Evolutionary conservation across 2,113 vertebrate species (phyloP).

Genomic region (Pionites leucogaster): DNA sequence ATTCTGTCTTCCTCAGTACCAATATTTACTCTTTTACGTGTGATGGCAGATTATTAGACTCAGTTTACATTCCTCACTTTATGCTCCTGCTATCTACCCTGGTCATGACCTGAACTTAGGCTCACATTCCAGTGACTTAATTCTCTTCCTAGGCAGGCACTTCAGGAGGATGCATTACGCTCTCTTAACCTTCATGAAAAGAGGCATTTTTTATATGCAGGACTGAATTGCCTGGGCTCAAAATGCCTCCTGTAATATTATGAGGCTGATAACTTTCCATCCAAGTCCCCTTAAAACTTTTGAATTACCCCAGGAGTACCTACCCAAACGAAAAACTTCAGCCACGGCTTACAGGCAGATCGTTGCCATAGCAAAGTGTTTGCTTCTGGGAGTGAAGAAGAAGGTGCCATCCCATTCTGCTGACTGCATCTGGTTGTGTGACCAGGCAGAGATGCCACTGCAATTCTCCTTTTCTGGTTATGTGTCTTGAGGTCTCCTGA

Average conservation of each 20-base stretch:
- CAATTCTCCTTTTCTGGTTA: background rate
- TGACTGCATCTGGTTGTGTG: background rate
- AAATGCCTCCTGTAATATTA: background rate
- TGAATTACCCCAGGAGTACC: background rate
- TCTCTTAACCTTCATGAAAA: background rate
- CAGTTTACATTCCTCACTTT: background rate
- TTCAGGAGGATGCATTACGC: background rate
- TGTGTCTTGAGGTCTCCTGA: background rate
- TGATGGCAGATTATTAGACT: background rate
- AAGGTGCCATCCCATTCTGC: background rate
- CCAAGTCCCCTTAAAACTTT: background rate
- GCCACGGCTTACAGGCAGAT: background rate
- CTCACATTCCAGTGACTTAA: background rate
- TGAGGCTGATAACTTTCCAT: background rate
- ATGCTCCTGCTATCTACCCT: background rate
- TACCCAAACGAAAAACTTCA: background rate
- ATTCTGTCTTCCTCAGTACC: background rate
- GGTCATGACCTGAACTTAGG: background rate
- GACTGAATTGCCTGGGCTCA: background rate
- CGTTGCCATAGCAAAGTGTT: background rate
- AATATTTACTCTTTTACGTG: background rate
- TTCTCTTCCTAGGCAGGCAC: accelerated
- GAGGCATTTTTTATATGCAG: background rate
- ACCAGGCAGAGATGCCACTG: background rate
- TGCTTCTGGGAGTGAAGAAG: background rate